These are phyloP conservation scores for Melanocharis versteri DNA, from an alignment of 2,113 vertebrate genomes.

Conservation along the genomic window DNA sequence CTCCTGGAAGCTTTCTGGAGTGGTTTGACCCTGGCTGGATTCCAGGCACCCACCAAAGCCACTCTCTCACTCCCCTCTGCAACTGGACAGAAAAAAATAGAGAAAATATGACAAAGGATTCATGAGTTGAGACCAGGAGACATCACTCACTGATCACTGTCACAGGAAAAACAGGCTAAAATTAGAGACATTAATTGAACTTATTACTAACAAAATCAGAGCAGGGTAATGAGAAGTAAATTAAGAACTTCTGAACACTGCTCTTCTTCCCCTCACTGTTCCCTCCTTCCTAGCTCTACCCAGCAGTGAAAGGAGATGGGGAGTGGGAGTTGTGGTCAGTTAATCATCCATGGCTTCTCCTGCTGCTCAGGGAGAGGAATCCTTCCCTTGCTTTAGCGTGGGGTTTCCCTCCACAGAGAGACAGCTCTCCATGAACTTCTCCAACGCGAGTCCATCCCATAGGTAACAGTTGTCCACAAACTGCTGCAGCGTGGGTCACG, in stretches of 20 bases:
- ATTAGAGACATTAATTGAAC: background rate
- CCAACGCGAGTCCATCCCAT: background rate
- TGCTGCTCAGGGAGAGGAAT: background rate
- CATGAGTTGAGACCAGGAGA: background rate
- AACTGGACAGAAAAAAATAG: background rate
- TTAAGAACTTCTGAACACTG: background rate
- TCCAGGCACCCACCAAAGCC: background rate
- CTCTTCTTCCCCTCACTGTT: background rate
- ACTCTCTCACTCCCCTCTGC: background rate
- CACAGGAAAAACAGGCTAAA: background rate
- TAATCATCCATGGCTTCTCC: background rate
- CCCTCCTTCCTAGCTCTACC: background rate
- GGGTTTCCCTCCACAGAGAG: background rate
- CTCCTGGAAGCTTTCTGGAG: background rate
- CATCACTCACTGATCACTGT: background rate
- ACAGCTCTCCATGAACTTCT: background rate
- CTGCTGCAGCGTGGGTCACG: background rate
- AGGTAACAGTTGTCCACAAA: background rate
- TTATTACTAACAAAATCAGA: background rate
- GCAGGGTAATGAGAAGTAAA: background rate
- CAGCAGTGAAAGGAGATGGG: rapidly evolving
- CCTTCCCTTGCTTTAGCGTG: background rate
- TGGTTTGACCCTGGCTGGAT: background rate
- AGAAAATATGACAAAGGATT: background rate
- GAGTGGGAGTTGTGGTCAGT: background rate